phyloP scores from a whole-genome alignment of 2,888 invertebrate species.

The Drosophila peninsularis region DNA sequence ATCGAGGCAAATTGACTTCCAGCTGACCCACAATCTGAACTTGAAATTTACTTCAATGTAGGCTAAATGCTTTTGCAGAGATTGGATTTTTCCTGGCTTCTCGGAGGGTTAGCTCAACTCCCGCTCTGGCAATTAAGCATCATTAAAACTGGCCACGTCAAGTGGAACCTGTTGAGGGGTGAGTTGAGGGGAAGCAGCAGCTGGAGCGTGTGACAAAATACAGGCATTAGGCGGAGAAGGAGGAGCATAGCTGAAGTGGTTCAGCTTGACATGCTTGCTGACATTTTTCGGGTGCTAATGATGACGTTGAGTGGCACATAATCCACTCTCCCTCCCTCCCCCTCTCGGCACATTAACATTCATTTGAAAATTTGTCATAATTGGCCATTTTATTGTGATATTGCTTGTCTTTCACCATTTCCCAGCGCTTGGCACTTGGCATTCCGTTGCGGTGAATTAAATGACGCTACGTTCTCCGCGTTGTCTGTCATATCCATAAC shows the following conservation, averaged over 20 bases:
- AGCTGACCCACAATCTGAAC: constrained; percentile 75
- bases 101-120: background rate
- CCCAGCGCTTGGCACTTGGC: constrained; percentile 12
- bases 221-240: constrained; percentile 27
- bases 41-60: constrained; percentile 50
- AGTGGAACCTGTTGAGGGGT: constrained; percentile 8
- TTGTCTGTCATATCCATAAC: constrained; percentile 41
- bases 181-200: constrained; percentile 3
- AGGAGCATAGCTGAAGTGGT: constrained; percentile 11
- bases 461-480: constrained; percentile 30
- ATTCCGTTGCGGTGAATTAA: constrained; percentile 43
- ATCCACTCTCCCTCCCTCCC: constrained; percentile 7
- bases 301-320: constrained; percentile 58
- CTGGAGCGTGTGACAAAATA: constrained; percentile 60
- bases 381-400: constrained; percentile 62
- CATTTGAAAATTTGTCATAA: constrained; percentile 71
- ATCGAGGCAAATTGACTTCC: constrained; percentile 59
- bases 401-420: constrained; percentile 17
- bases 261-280: constrained; percentile 39
- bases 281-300: constrained; percentile 60
- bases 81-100: constrained; percentile 39
- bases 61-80: constrained; percentile 61
- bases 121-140: constrained; percentile 49
- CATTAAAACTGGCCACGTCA: constrained; percentile 47
- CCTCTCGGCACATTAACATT: constrained; percentile 52